phyloP scores from a whole-genome alignment of 1,140 invertebrate species.

The Eurosta solidaginis region DNA sequence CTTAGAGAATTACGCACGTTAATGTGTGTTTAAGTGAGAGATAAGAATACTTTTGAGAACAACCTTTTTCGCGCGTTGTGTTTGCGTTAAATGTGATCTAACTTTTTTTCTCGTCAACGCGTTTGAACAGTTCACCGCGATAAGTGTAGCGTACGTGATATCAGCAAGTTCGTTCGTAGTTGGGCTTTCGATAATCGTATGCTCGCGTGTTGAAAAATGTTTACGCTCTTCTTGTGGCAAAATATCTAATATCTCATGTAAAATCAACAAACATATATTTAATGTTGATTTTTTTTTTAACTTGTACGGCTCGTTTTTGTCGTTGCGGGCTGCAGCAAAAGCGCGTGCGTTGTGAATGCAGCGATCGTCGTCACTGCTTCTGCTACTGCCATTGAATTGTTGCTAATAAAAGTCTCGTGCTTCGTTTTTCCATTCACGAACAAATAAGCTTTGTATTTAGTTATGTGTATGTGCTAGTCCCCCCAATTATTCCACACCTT shows the following conservation, averaged over 20 bases:
- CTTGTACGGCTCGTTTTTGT: background rate
- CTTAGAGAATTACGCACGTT: background rate
- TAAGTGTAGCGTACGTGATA: background rate
- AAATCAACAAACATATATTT: slow-evolving; percentile 13
- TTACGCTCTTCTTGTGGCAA: background rate
- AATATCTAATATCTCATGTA: background rate
- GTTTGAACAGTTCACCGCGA: background rate
- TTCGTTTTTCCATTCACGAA: background rate
- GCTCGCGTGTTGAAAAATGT: background rate
- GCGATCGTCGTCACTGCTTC: background rate
- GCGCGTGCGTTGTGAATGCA: too few species aligned
- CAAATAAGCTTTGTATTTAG: too few species aligned
- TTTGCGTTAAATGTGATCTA: background rate
- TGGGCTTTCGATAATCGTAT: background rate
- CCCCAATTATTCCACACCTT: background rate
- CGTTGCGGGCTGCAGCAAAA: background rate
- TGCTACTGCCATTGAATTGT: background rate
- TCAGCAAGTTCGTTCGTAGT: background rate
- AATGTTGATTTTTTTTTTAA: background rate
- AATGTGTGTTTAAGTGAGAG: background rate
- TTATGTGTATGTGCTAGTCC: background rate
- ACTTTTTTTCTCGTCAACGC: background rate
- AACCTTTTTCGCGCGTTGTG: too few species aligned
- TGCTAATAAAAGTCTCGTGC: slow-evolving; percentile 13
- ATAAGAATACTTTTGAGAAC: background rate